These are phyloP conservation scores for Ectemnius lituratus DNA, from an alignment of 2,888 invertebrate species.

Conservation along the genomic window DNA sequence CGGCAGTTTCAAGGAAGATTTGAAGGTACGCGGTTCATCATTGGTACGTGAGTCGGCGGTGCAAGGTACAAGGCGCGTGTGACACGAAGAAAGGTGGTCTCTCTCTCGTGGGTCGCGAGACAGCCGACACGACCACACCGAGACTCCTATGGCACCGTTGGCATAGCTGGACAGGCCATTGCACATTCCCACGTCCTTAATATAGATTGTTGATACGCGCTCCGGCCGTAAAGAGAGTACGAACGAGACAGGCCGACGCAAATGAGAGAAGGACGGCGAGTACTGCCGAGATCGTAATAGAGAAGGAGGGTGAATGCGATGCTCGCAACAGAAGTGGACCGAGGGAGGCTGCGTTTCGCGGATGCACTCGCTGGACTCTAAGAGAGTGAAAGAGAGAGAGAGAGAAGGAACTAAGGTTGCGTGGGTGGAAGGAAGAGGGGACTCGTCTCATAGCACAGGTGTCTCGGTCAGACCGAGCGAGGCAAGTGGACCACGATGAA, in stretches of 20 bases:
- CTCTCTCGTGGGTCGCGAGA: slow-evolving; percentile 17
- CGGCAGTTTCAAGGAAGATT: neutral
- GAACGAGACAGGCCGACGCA: slow-evolving; percentile 32
- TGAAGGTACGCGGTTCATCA: neutral
- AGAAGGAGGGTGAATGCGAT: slow-evolving; percentile 7
- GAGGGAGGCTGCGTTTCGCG: slow-evolving; percentile 39
- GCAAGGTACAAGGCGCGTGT: slow-evolving; percentile 14
- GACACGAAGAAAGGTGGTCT: slow-evolving; percentile 19
- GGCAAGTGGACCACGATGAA: slow-evolving; percentile 2
- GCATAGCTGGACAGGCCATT: slow-evolving; percentile 65
- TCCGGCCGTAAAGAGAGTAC: slow-evolving; percentile 45
- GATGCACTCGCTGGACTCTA: neutral
- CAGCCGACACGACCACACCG: slow-evolving; percentile 36
- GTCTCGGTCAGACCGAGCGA: slow-evolving; percentile 25
- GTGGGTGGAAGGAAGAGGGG: slow-evolving; percentile 38
- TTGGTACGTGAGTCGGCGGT: neutral
- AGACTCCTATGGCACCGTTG: slow-evolving; percentile 37
- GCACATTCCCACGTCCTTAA: slow-evolving; percentile 75
- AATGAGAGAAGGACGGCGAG: slow-evolving; percentile 33
- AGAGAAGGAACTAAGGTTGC: slow-evolving; percentile 5
- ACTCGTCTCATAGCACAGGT: slow-evolving; percentile 41
- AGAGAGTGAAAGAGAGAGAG: slow-evolving; percentile 17
- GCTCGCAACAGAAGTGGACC: slow-evolving; percentile 40
- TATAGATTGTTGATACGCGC: slow-evolving; percentile 71
- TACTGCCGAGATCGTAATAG: slow-evolving; percentile 22